phyloP scores from a whole-genome alignment of 2,888 invertebrate species.

The Tolmerus cingulatus region DNA sequence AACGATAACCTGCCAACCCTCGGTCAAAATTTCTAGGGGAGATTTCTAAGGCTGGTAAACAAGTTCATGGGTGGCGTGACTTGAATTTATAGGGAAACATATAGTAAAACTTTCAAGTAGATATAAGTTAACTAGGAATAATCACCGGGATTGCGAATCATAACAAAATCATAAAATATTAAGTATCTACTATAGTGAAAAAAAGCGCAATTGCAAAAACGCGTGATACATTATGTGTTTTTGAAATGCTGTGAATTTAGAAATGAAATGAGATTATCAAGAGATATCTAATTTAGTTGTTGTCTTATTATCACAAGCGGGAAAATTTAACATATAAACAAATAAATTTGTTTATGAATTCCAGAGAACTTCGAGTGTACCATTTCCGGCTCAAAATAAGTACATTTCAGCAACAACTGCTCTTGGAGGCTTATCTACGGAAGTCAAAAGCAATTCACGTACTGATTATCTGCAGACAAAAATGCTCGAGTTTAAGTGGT shows the following conservation, averaged over 20 bases:
- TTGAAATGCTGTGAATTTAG: background rate
- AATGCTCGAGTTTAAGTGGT: background rate
- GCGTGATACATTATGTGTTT: background rate
- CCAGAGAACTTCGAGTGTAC: background rate
- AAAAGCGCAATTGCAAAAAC: background rate
- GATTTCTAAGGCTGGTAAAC: background rate
- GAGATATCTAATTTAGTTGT: background rate
- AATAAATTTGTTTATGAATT: background rate
- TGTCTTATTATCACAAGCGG: background rate
- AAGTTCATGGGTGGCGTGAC: background rate
- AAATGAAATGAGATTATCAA: background rate
- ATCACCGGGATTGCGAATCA: background rate
- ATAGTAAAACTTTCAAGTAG: background rate
- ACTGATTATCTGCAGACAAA: background rate
- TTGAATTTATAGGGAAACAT: background rate
- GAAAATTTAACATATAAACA: background rate
- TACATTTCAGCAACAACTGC: background rate
- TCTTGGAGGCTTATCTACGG: background rate
- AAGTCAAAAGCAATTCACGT: background rate
- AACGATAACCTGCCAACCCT: background rate
- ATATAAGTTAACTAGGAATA: background rate
- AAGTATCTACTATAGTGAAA: background rate
- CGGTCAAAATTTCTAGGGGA: background rate
- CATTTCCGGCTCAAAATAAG: background rate
- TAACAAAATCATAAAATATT: background rate